Conservation (phyloP, 2,888 invertebrate genomes). For the Dasypolia templi region DNA sequence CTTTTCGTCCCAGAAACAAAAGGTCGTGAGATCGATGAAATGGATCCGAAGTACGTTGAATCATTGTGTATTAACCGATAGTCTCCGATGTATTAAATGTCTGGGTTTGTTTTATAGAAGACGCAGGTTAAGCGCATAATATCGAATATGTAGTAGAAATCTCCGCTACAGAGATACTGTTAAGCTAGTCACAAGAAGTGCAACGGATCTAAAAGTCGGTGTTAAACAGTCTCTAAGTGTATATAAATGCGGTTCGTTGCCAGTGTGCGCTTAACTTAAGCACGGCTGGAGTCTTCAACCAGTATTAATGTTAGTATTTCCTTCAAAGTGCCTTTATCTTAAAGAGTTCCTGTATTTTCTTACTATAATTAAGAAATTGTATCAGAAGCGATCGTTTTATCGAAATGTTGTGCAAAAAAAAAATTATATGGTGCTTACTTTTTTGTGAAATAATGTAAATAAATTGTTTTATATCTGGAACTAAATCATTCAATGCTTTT, state of each 20-base stretch:
- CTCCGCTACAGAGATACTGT: conserved; percentile 41
- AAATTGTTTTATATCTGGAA: conserved; percentile 14
- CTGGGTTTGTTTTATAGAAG: conserved; percentile 53
- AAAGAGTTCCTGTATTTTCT: conserved; percentile 72
- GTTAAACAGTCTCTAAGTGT: conserved; percentile 45
- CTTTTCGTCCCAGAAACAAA: conserved; percentile 97
- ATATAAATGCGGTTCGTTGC: conserved; percentile 23
- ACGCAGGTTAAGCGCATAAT: conserved; percentile 55
- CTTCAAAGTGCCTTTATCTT: conserved; percentile 66
- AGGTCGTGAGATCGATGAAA: conserved; percentile 96
- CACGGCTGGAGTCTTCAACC: conserved; percentile 55
- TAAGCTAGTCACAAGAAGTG: conserved; percentile 63
- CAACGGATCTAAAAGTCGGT: conserved; percentile 54
- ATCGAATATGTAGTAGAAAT: conserved; percentile 18
- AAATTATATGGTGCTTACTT: conserved; percentile 56
- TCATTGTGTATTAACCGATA: conserved; percentile 90
- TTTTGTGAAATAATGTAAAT: conserved; percentile 36
- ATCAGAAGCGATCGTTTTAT: conserved; percentile 30
- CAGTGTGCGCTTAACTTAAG: conserved; percentile 51
- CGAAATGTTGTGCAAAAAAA: conserved; percentile 28
- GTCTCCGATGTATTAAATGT: conserved; percentile 60
- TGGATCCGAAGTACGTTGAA: conserved; percentile 93
- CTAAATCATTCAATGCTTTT: conserved; percentile 42
- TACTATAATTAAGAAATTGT: conserved; percentile 67
- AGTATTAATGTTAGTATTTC: conserved; percentile 71